These are phyloP conservation scores for Festucalex cinctus DNA, from an alignment of 2,113 vertebrate genomes.

Conservation along the genomic window DNA sequence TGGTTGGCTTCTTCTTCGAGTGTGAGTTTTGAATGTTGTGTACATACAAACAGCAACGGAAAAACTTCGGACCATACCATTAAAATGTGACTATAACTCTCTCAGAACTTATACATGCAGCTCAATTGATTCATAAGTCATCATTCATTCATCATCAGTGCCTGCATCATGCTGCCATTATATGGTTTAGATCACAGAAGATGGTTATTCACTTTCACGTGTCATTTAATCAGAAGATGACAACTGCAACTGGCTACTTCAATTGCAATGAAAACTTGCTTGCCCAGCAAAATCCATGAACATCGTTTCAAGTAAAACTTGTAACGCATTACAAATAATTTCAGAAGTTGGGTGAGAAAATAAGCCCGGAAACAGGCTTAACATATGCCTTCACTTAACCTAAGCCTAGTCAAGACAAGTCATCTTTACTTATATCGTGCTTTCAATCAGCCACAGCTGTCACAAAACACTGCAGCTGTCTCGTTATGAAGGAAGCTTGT, in stretches of 20 bases:
- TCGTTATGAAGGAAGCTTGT: too few species aligned
- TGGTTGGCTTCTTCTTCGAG: too few species aligned
- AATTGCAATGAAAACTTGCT: slow-evolving; percentile 49
- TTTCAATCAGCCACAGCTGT: too few species aligned
- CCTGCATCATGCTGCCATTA: slow-evolving; percentile 48
- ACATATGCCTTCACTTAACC: not conserved
- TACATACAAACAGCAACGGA: too few species aligned
- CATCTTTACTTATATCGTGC: too few species aligned
- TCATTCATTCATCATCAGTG: slow-evolving; percentile 35
- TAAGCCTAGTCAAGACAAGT: too few species aligned
- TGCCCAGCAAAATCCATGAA: slow-evolving; percentile 13
- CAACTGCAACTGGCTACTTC: slow-evolving; percentile 39
- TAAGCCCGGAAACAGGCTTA: not conserved
- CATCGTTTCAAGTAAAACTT: not conserved
- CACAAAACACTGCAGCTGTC: too few species aligned
- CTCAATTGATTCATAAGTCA: slow-evolving; percentile 33
- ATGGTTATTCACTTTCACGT: slow-evolving; percentile 70
- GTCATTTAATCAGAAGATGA: slow-evolving; percentile 68
- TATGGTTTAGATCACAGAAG: slow-evolving; percentile 60
- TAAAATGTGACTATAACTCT: too few species aligned
- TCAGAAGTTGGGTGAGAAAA: not conserved
- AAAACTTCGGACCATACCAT: too few species aligned
- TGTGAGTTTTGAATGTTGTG: too few species aligned
- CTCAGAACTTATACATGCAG: slow-evolving; percentile 24
- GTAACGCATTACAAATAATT: not conserved